A percentile compares a stretch with the other conserved stretches of the same genome.
Conservation (phyloP, 2,888 invertebrate species). For the Tetanocera ferruginea region DNA sequence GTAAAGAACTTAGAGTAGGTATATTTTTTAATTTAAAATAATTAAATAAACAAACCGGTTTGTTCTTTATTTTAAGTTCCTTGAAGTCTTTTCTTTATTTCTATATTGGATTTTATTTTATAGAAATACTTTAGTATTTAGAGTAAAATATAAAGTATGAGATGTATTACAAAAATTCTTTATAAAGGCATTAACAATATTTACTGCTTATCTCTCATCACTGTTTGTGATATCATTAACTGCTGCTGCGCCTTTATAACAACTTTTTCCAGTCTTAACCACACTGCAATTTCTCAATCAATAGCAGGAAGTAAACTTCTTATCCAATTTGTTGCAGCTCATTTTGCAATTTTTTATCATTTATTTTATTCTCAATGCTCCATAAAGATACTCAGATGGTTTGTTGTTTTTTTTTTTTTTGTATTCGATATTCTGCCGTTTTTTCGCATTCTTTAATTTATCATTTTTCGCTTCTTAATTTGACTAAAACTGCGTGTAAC, state of each 20-base stretch:
- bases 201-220: no score
- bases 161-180: no score
- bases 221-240: no score
- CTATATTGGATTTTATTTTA: neutral
- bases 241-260: no score
- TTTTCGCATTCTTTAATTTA: conserved; percentile 9
- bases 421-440: neutral
- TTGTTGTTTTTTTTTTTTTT: neutral
- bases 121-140: neutral
- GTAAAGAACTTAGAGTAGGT: no score
- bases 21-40: no score
- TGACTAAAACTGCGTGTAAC: conserved; percentile 31
- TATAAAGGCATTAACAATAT: no score
- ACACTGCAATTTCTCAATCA: no score
- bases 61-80: neutral
- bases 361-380: neutral
- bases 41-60: neutral
- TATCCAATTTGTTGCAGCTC: conserved; percentile 2
- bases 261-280: no score
- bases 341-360: neutral
- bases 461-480: conserved; percentile 24
- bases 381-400: neutral
- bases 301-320: conserved; percentile 12
- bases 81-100: neutral
- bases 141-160: no score